Evolutionary conservation across 2,113 vertebrate species (phyloP).

Genomic region (Dolichotis patagonum): DNA sequence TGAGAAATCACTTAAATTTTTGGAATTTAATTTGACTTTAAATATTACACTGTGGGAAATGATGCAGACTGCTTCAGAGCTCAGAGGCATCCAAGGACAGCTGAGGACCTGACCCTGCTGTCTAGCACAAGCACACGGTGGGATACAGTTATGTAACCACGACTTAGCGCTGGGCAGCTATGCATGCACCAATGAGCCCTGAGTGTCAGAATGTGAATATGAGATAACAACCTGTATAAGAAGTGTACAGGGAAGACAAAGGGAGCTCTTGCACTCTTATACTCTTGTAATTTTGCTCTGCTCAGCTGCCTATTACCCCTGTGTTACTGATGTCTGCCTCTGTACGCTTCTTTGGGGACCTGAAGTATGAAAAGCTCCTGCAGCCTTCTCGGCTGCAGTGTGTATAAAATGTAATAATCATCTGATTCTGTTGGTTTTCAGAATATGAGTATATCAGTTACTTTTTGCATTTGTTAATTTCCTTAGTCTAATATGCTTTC

Average conservation of each 20-base stretch:
- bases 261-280: background rate
- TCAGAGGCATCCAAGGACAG: background rate
- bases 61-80: background rate
- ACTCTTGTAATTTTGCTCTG: background rate
- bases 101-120: background rate
- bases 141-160: background rate
- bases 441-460: constrained; percentile 37
- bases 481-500: background rate
- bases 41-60: background rate
- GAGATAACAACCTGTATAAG: background rate
- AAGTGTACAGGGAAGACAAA: background rate
- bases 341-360: background rate
- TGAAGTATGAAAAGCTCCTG: background rate
- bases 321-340: background rate
- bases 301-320: background rate
- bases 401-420: constrained; percentile 23
- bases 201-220: background rate
- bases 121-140: background rate
- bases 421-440: constrained; percentile 32
- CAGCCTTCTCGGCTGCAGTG: background rate
- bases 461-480: constrained; percentile 22
- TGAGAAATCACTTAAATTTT: constrained; percentile 40
- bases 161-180: background rate
- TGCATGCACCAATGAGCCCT: background rate
- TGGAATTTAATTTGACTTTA: constrained; percentile 55